phyloP scores from a whole-genome alignment of 2,888 invertebrate genomes.

The Brenthis daphne region DNA sequence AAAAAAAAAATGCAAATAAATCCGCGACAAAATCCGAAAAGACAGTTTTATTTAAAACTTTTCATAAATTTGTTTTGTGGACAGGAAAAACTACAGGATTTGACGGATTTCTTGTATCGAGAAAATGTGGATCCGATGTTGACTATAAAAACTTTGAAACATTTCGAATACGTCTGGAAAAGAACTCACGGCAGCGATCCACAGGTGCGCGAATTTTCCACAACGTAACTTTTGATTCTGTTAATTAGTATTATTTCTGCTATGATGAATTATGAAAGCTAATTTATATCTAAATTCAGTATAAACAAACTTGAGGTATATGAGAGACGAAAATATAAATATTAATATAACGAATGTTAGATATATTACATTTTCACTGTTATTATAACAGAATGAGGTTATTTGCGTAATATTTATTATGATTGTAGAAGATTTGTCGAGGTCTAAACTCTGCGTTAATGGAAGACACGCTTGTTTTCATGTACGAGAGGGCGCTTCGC shows the following conservation, averaged over 20 bases:
- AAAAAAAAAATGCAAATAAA: too few species aligned
- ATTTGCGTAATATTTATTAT: constrained; percentile 9
- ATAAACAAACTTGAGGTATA: constrained; percentile 7
- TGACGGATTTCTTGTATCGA: constrained; percentile 73
- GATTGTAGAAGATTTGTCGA: constrained; percentile 67
- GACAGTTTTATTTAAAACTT: too few species aligned
- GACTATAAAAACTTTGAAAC: constrained; percentile 69
- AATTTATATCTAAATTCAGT: constrained; percentile 3
- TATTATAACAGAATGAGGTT: not conserved
- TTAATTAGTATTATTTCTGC: constrained; percentile 14
- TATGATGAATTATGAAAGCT: constrained; percentile 9
- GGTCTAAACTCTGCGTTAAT: constrained; percentile 77
- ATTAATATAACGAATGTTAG: not conserved
- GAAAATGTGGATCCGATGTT: constrained; percentile 69
- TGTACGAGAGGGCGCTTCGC: constrained; percentile 77
- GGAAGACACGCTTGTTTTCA: constrained; percentile 78
- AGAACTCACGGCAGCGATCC: constrained; percentile 77
- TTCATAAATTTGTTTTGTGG: constrained; percentile 48
- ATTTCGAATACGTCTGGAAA: constrained; percentile 80
- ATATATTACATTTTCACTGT: not conserved
- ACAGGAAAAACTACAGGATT: constrained; percentile 72
- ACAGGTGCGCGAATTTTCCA: constrained; percentile 55
- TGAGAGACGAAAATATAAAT: constrained; percentile 2
- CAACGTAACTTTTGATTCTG: constrained; percentile 3
- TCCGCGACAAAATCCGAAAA: too few species aligned